Conservation (phyloP, 2,888 invertebrate genomes). For the Drosophila histrio region DNA sequence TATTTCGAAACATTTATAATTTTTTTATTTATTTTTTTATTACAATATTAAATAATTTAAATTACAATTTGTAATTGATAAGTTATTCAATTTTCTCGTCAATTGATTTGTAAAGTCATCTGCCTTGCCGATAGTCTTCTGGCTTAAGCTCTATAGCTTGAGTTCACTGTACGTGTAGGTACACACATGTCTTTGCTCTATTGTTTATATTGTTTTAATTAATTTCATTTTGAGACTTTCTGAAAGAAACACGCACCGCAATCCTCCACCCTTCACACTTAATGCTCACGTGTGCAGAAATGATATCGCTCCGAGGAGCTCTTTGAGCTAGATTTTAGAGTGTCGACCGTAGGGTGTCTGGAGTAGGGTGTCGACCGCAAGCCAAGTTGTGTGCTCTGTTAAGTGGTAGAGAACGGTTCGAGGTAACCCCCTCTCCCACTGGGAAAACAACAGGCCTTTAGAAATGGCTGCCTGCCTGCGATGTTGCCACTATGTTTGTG, state of each 20-base stretch:
- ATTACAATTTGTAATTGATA: background rate
- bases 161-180: conserved; percentile 30
- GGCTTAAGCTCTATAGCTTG: background rate
- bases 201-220: conserved; percentile 74
- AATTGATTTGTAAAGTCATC: background rate
- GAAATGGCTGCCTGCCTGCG: conserved; percentile 48
- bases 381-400: conserved; percentile 62
- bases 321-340: conserved; percentile 48
- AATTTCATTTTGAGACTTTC: conserved; percentile 64
- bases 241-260: conserved; percentile 41
- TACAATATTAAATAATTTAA: too few relatives aligned
- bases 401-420: conserved; percentile 57
- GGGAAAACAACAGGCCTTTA: conserved; percentile 47
- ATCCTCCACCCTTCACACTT: conserved; percentile 11
- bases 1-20: too few relatives aligned
- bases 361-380: conserved; percentile 52
- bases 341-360: conserved; percentile 27
- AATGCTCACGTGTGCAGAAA: conserved; percentile 67
- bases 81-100: background rate
- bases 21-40: too few relatives aligned
- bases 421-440: background rate
- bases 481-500: conserved; percentile 67
- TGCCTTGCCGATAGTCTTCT: background rate
- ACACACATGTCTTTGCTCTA: conserved; percentile 41
- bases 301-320: conserved; percentile 47